Percentiles rank a stretch among this genome's conserved stretches.
Evolutionary conservation across 64 coral and sea anemone species (phyloP).

Genomic region (Montipora foliosa): DNA sequence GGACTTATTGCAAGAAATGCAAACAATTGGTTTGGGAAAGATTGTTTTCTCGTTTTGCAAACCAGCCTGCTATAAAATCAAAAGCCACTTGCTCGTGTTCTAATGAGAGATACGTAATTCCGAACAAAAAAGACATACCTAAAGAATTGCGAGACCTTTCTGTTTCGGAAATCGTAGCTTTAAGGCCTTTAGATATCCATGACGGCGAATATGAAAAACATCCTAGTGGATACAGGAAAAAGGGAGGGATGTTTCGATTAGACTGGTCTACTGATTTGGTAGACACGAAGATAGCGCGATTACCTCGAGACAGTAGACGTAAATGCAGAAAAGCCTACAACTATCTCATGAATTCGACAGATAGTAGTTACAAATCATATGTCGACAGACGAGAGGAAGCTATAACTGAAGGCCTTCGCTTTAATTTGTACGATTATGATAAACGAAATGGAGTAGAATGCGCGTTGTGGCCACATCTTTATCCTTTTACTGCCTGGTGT

Average conservation of each 20-base stretch:
- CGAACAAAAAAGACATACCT: no score
- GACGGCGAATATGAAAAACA: no score
- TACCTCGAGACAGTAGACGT: no score
- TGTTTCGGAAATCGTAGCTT: no score
- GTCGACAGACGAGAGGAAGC: not conserved
- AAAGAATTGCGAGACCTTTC: no score
- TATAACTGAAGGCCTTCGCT: not conserved
- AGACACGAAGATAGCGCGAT: no score
- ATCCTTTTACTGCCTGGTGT: not conserved
- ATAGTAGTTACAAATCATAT: not conserved
- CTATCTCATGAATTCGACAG: not conserved
- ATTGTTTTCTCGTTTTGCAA: not conserved
- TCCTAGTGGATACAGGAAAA: no score
- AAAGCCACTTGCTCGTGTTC: not conserved
- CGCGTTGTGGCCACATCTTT: slow-evolving; percentile 59
- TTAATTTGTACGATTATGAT: not conserved
- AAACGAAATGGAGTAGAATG: slow-evolving; percentile 18
- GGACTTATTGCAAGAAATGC: not conserved
- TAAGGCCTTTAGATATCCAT: no score
- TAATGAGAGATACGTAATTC: not conserved
- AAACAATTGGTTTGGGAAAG: not conserved
- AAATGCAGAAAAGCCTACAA: not conserved
- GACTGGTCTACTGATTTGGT: no score
- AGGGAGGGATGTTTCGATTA: no score
- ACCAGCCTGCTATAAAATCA: no score